Evolutionary conservation across 2,797 vertebrate genomes (phyloP), one percentile per base, ranked within the genome.

Genomic region (Sphaeramia orbicularis): DNA sequence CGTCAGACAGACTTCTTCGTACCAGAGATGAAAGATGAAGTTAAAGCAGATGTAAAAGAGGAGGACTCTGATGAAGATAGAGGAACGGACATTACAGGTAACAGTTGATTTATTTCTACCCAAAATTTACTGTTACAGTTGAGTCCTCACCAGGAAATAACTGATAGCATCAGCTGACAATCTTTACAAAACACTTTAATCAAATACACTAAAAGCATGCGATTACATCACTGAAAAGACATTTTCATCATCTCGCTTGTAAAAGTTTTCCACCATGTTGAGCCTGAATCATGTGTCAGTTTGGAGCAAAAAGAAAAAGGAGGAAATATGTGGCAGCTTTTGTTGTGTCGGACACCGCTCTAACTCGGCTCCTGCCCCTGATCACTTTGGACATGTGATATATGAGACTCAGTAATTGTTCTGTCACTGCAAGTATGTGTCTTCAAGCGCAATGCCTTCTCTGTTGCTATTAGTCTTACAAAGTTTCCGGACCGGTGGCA

Each of bases 1-100:
- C 94, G 95, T 21, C 97, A 98, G 89, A 94, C 93, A 1, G 96
- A 97, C 86, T 99, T 99, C 92, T 97, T 96, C 1, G 97, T 99
- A 49, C 98, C 97, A 6, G 98, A 99, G 88, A 91, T 95, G 93
- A 95, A 91, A 87, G 95, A 96, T 27, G 85, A 95, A 24, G 64
- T 79, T 11, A 90, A 84, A 73, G 42, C 85, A 7, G 94, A 96
- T n/a, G 83, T 92, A 81, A 96, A 94, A 85, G 93, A 88, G 0
- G 94, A 94, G 41, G 92, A 86, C 19, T 92, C 93, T 2, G 91
- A 94, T 0, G 93, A 93, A 12, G 94, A 96, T 3, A 76, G 93
- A 85, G 94, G 93, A 18, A 92, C 91, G 19, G 96, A 99, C 62
- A 92, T 95, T 75, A 94, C 95, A 93, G 96, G 92, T 93, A 78